Percentiles rank a stretch among this genome's conserved stretches.
Conservation (phyloP, 1,140 invertebrate species). For the Drosophila ananassae region DNA sequence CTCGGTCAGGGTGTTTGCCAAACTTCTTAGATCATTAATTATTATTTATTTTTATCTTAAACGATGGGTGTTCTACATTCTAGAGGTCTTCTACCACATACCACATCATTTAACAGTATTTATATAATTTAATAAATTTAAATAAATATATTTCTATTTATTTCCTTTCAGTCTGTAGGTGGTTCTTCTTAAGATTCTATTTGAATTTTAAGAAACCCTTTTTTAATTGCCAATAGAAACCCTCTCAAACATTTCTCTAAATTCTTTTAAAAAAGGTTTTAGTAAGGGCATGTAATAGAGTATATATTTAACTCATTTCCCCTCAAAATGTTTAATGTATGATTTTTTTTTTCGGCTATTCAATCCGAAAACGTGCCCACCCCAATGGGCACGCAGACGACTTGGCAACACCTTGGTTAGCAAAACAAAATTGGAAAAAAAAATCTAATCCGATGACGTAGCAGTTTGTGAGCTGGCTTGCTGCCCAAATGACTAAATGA, state of each 20-base stretch:
- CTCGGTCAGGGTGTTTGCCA: constrained; percentile 14
- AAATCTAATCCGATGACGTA: constrained; percentile 52
- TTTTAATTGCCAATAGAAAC: too few relatives aligned
- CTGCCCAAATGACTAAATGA: constrained; percentile 3
- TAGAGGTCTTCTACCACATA: background rate
- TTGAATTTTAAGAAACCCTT: too few relatives aligned
- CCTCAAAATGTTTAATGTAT: constrained; percentile 8
- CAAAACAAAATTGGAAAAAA: constrained; percentile 40
- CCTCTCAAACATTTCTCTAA: too few relatives aligned
- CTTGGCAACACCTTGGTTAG: constrained; percentile 71
- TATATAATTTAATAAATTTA: too few relatives aligned
- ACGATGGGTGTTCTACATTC: background rate
- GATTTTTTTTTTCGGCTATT: constrained; percentile 34
- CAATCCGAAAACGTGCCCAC: constrained; percentile 33
- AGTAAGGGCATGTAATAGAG: constrained; percentile 31
- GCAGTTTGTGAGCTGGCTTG: constrained; percentile 34
- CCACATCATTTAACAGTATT: too few relatives aligned
- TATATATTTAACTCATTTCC: background rate
- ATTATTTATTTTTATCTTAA: background rate
- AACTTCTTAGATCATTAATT: constrained; percentile 27
- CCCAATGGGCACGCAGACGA: constrained; percentile 53
- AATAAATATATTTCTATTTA: too few relatives aligned
- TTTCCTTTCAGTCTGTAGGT: too few relatives aligned
- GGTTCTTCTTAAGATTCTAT: too few relatives aligned
- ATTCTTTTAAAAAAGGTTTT: background rate